A percentile compares a stretch with the other conserved stretches of the same genome.
These are phyloP conservation scores for Cinara cedri DNA, from an alignment of 2,888 invertebrate genomes.

Conservation along the genomic window DNA sequence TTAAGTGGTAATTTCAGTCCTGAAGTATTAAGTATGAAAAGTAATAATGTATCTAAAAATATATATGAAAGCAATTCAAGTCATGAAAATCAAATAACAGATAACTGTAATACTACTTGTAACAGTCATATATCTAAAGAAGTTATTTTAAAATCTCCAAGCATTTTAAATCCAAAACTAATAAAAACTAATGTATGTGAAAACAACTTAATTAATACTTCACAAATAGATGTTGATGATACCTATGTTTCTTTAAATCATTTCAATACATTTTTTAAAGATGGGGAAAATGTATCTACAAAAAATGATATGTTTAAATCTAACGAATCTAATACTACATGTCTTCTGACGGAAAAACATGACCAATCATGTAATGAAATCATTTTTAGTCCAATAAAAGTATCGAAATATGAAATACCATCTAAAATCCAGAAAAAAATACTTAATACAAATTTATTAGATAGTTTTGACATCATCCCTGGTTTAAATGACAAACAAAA, in stretches of 20 bases:
- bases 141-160: too few relatives aligned
- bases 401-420: not conserved
- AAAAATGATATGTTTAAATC: not conserved
- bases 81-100: not conserved
- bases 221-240: conserved; percentile 3
- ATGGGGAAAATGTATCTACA: not conserved
- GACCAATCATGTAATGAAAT: conserved; percentile 12
- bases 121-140: too few relatives aligned
- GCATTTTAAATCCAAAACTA: too few relatives aligned
- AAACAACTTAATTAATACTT: not conserved
- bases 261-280: conserved; percentile 21
- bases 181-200: too few relatives aligned
- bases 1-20: not conserved
- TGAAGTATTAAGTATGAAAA: not conserved
- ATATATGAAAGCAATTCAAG: not conserved
- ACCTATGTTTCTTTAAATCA: conserved; percentile 6
- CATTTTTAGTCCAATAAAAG: conserved; percentile 20
- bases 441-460: conserved; percentile 1
- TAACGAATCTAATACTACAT: not conserved
- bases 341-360: not conserved
- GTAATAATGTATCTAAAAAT: conserved; percentile 6
- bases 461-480: conserved; percentile 44
- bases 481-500: conserved; percentile 38
- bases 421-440: not conserved
- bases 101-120: too few relatives aligned